Conservation (phyloP, 2,888 invertebrate genomes). For the Cepaea hortensis region DNA sequence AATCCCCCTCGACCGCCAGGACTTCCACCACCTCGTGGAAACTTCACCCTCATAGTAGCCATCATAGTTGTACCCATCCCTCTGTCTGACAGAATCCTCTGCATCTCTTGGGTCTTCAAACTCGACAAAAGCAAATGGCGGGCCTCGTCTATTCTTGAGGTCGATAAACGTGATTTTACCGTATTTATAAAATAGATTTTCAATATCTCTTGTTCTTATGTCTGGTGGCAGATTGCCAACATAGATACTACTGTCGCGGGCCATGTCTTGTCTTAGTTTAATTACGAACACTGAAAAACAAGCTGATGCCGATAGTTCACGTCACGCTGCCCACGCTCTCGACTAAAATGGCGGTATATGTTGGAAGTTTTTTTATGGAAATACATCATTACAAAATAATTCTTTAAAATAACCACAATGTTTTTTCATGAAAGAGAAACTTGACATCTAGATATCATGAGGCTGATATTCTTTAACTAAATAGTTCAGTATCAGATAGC, state of each 20-base stretch:
- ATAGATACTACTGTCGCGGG: conserved; percentile 82
- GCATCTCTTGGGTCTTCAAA: conserved; percentile 99
- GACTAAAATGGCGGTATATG: conserved; percentile 24
- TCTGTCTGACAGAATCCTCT: conserved; percentile 95
- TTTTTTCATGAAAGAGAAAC: too few species aligned
- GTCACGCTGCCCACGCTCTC: neutral
- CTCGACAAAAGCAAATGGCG: conserved; percentile 99
- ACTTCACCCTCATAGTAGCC: conserved; percentile 98
- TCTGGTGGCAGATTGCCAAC: conserved; percentile 99
- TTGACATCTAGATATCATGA: too few species aligned
- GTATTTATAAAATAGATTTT: conserved; percentile 98
- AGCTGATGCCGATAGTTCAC: neutral
- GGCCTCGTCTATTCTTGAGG: conserved; percentile 94
- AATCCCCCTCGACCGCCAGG: conserved; percentile 79
- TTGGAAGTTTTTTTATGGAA: too few species aligned
- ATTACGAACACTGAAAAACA: neutral
- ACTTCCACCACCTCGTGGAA: conserved; percentile 86
- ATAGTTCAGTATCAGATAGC: neutral
- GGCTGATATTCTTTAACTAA: neutral
- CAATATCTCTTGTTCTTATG: conserved; percentile 97
- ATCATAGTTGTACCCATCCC: conserved; percentile 99
- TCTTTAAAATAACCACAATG: too few species aligned
- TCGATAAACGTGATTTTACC: conserved; percentile 99
- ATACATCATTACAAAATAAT: too few species aligned
- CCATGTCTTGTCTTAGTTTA: neutral